These are phyloP conservation scores for Semicossyphus pulcher DNA, from an alignment of 2,113 vertebrate species.

Conservation along the genomic window DNA sequence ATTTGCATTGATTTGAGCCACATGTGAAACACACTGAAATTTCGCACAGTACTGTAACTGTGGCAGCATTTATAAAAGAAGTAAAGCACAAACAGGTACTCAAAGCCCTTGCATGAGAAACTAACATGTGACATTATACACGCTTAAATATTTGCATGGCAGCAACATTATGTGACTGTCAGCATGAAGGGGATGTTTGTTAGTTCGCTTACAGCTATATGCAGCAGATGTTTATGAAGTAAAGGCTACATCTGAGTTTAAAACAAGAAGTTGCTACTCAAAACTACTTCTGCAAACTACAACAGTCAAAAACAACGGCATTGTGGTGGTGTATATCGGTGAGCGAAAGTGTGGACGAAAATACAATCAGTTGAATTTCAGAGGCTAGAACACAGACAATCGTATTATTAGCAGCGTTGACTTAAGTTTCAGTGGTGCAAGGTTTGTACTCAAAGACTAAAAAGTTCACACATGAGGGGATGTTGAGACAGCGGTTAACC, in stretches of 20 bases:
- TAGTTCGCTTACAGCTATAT: constrained; percentile 6
- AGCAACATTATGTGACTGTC: constrained; percentile 7
- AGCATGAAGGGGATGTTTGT: neutral
- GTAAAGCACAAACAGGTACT: constrained; percentile 37
- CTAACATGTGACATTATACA: neutral
- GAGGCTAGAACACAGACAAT: constrained; percentile 14
- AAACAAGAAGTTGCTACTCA: neutral
- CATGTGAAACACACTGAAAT: constrained; percentile 22
- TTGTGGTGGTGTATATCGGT: neutral
- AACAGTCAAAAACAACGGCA: constrained; percentile 15
- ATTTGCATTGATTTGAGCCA: constrained; percentile 12
- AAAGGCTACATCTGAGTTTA: constrained; percentile 6
- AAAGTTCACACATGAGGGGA: constrained; percentile 33
- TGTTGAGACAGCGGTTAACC: constrained; percentile 57
- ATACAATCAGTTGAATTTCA: constrained; percentile 47
- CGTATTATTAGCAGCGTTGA: constrained; percentile 43
- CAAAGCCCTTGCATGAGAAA: constrained; percentile 58
- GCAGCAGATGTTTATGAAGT: constrained; percentile 21
- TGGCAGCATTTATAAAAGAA: constrained; percentile 38
- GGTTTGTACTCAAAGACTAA: constrained; percentile 34
- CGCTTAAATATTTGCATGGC: constrained; percentile 8
- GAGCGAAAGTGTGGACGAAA: constrained; percentile 18
- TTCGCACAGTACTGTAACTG: constrained; percentile 13
- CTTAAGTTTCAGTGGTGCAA: constrained; percentile 21
- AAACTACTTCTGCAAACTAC: constrained; percentile 2